Conservation (phyloP, 2,888 invertebrate species). For the Aspidiotus destructor region DNA sequence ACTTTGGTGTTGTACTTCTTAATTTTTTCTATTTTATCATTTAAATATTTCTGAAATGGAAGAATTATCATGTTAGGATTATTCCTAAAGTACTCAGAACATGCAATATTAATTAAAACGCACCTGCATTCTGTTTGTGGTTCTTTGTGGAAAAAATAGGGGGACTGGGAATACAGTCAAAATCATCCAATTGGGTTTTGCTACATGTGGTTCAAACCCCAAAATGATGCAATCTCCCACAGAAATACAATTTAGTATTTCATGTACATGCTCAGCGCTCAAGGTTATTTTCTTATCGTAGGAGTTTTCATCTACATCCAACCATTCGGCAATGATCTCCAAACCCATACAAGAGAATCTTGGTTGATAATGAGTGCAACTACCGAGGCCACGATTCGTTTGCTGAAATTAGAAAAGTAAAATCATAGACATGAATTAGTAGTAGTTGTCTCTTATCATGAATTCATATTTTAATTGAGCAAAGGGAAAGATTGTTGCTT, state of each 20-base stretch:
- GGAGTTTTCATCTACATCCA: conserved; percentile 98
- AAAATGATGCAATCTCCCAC: conserved; percentile 94
- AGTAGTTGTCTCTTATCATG: too few species aligned
- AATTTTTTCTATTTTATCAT: conserved; percentile 96
- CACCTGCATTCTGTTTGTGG: too few species aligned
- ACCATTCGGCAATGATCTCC: too few species aligned
- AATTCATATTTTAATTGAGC: too few species aligned
- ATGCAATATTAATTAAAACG: conserved; percentile 99
- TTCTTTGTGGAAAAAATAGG: too few species aligned
- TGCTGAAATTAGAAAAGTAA: conserved; percentile 44
- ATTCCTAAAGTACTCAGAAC: conserved; percentile 57
- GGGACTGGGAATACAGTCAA: too few species aligned
- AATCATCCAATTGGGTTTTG: too few species aligned
- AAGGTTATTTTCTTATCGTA: conserved; percentile 91
- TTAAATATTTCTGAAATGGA: conserved; percentile 78
- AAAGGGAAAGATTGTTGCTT: too few species aligned
- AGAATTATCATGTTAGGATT: not conserved
- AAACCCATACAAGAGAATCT: too few species aligned
- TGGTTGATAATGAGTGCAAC: too few species aligned
- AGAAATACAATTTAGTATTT: conserved; percentile 55
- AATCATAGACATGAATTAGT: not conserved
- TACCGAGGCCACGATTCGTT: conserved; percentile 88
- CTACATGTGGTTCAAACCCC: conserved; percentile 93
- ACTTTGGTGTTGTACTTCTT: conserved; percentile 97
- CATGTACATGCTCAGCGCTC: conserved; percentile 92